Percentiles rank a stretch among this genome's conserved stretches.
These are phyloP conservation scores for Pseudopodoces humilis DNA, from an alignment of 2,113 vertebrate species.

Conservation along the genomic window DNA sequence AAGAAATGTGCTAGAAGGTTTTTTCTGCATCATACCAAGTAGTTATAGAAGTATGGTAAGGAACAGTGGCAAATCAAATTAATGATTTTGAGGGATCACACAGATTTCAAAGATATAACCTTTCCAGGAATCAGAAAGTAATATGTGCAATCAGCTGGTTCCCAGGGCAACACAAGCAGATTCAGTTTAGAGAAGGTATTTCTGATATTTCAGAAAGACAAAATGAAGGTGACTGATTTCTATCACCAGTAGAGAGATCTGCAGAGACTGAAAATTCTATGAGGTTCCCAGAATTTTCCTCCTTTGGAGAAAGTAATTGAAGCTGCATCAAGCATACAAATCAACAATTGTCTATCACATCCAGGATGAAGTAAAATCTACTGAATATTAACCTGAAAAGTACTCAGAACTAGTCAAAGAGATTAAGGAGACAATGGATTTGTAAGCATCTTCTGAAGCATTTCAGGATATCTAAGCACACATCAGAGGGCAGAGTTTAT, in stretches of 20 bases:
- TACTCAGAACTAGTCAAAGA: background rate
- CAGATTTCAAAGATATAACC: background rate
- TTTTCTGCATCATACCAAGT: conserved; percentile 21
- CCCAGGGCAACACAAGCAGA: background rate
- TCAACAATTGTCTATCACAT: background rate
- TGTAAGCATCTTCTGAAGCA: background rate
- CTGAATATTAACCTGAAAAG: background rate
- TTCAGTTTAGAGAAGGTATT: background rate
- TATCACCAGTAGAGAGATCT: background rate
- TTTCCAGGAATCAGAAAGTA: background rate
- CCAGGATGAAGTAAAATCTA: background rate
- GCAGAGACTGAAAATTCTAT: background rate
- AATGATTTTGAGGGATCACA: background rate
- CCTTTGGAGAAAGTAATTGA: background rate
- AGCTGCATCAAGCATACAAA: background rate
- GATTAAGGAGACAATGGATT: background rate
- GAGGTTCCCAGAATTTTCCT: background rate
- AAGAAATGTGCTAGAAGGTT: conserved; percentile 36
- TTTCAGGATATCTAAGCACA: background rate
- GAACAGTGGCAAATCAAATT: conserved; percentile 12
- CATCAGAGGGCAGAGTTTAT: background rate
- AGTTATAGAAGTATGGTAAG: conserved; percentile 16
- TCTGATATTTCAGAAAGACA: background rate
- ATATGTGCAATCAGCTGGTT: background rate
- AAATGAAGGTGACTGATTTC: background rate